Base-by-base conservation (phyloP, 1,140 invertebrate species). In the Drosophila carrolli region DNA sequence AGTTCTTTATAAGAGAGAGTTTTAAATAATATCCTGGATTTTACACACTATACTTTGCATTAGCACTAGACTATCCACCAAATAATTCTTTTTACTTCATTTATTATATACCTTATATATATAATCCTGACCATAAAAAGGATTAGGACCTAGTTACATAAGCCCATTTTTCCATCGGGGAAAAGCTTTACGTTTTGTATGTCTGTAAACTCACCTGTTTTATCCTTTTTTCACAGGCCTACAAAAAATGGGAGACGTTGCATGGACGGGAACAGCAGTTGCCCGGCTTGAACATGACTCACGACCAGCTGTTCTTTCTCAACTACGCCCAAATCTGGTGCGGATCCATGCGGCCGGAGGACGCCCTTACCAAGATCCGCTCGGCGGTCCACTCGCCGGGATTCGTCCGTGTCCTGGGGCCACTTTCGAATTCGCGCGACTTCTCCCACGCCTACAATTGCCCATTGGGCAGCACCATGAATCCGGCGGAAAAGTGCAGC, bases 241-340 rank as follows among this genome's bases (percentile, higher is more conserved):
- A 97, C 84, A 94, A 94, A 58, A 97, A 97, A 88, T 97, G 96
- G 96, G 96, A 96, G 37, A 92, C 93, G 2, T 93, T 93, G 44
- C 94, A 97, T 68, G 96, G 96, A 0, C 93, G 95, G 71, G 96
- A 97, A 81, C 94, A 94, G 4, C 93, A 94, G 44, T 92, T 98
- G 27, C 97, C 97, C 1, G 97, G 97, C 1, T 92, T 98, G 2
- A 96, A 97, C 85, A 93, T 98, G 47, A 97, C 95, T 1, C 97
- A 98, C 81, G 96, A 97, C 92, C 97, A 98, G 92, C 93, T 98
- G 5, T 98, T 98, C 92, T 98, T 97, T 90, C 93, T 98, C 2
- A 98, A 97, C 91, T 98, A 97, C 91, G 97, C 97, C 10, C 94
- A 94, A 78, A 99, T 99, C 48, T 99, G 98, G 98, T 99, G 98